Evolutionary conservation across 2,888 invertebrate genomes (phyloP), one percentile per base, ranked within the genome.

Genomic region (Entomobrya proxima): DNA sequence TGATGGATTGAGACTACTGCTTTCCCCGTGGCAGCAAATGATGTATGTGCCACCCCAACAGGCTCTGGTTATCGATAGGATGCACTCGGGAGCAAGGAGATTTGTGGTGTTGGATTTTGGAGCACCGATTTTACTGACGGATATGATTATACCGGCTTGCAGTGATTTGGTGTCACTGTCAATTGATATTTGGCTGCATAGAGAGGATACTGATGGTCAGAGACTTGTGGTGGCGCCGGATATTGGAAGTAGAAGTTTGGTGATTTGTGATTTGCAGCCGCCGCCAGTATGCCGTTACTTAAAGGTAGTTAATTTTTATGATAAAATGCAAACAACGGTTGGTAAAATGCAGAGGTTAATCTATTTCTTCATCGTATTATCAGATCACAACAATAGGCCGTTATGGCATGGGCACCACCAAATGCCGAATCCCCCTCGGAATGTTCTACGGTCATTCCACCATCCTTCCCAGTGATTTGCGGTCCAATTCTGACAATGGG

Each of bases 51-150:
- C 97, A 32, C 96, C 96, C 89, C 96, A 97, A 87, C 93, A 92
- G 91, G 95, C 95, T 90, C 94, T 98, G 86, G 96, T 98, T 21
- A 96, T 98, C 61, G 98, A 98, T 91, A 61, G 87, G 50, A 97
- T 98, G 96, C 97, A 97, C 92, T 97, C 97, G 0, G 97, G 98
- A 79, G 98, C 97, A 0, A 93, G 98, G n/a, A 94, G 98, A 83
- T 97, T 96, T 92, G 97, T 98, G 82, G 96, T 97, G 13, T 93
- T 98, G 44, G 98, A 98, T 92, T 97, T 98, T 92, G 97, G 98
- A 3, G 95, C 96, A 89, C 95, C 96, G 0, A 94, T 98, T 77
- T 92, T 97, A 1, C 93, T 98, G 50, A 98, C 98, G 0, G 98
- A 98, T 92, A 93, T 98, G 90, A 94, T 95, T 90, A 95, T 97